These are phyloP conservation scores for Pristiophorus japonicus DNA, from an alignment of 2,113 vertebrate genomes.

Conservation along the genomic window DNA sequence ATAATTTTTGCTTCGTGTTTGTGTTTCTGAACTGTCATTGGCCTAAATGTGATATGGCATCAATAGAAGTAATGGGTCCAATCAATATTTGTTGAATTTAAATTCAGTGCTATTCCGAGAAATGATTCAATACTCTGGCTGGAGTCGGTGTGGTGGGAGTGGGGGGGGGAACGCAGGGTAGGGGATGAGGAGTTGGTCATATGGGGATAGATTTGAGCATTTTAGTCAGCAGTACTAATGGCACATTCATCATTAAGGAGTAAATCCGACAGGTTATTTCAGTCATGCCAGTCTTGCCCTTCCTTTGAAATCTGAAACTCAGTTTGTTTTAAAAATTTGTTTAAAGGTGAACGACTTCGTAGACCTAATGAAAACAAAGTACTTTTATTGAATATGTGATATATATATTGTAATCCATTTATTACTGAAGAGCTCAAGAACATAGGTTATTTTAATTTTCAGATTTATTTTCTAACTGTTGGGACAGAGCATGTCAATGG, in stretches of 20 bases:
- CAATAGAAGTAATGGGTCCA: neutral
- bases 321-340: neutral
- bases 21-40: neutral
- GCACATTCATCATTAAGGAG: neutral
- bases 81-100: slow-evolving; percentile 9
- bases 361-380: neutral
- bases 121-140: neutral
- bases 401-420: neutral
- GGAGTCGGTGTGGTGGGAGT: neutral
- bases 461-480: neutral
- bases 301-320: slow-evolving; percentile 3
- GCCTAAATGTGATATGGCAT: neutral
- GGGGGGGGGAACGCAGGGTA: neutral
- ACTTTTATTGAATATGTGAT: neutral
- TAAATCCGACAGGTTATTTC: neutral
- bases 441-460: neutral
- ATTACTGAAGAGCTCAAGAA: neutral
- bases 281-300: neutral
- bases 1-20: neutral
- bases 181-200: neutral
- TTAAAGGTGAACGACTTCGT: neutral
- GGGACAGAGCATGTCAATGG: neutral
- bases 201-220: slow-evolving; percentile 6
- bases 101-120: neutral
- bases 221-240: neutral